Conservation (phyloP, 2,797 vertebrate species). For the Cottoperca gobio region DNA sequence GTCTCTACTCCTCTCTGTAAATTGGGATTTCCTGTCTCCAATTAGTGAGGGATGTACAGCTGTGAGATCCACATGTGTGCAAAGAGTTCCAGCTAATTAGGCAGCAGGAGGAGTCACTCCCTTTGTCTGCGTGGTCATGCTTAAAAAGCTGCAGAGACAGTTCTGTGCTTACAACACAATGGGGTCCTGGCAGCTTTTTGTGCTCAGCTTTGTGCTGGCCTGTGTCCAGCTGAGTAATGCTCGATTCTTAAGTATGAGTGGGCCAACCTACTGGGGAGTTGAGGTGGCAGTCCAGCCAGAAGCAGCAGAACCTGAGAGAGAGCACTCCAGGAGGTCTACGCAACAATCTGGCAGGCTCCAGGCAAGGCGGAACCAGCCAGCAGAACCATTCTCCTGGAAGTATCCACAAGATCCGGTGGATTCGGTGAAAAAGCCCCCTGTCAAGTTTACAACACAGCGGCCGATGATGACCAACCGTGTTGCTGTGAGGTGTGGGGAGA, state of each 20-base stretch:
- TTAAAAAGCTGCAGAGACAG: conserved; percentile 76
- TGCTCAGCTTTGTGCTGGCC: conserved; percentile 10
- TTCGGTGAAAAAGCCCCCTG: not conserved
- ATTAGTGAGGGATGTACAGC: conserved; percentile 38
- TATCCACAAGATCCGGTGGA: conserved; percentile 47
- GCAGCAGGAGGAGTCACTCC: conserved; percentile 28
- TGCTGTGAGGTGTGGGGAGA: conserved; percentile 64
- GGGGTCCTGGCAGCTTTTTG: conserved; percentile 22
- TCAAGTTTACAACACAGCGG: not conserved
- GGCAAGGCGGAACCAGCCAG: not conserved
- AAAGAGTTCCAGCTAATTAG: conserved; percentile 33
- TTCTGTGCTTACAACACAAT: conserved; percentile 28
- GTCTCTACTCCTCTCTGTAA: not conserved
- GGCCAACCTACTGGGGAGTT: not conserved
- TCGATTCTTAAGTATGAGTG: not conserved
- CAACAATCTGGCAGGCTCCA: not conserved
- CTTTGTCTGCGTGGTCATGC: conserved; percentile 32
- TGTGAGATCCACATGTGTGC: conserved; percentile 40
- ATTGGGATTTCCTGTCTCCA: not conserved
- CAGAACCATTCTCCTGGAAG: conserved; percentile 28
- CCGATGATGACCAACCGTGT: not conserved
- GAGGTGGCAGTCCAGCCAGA: not conserved
- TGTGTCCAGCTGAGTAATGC: conserved; percentile 17
- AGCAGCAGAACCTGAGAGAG: conserved; percentile 31
- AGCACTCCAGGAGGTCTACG: conserved; percentile 17